Base-by-base conservation (phyloP, 2,797 vertebrate species). In the Lacerta bilineata region DNA sequence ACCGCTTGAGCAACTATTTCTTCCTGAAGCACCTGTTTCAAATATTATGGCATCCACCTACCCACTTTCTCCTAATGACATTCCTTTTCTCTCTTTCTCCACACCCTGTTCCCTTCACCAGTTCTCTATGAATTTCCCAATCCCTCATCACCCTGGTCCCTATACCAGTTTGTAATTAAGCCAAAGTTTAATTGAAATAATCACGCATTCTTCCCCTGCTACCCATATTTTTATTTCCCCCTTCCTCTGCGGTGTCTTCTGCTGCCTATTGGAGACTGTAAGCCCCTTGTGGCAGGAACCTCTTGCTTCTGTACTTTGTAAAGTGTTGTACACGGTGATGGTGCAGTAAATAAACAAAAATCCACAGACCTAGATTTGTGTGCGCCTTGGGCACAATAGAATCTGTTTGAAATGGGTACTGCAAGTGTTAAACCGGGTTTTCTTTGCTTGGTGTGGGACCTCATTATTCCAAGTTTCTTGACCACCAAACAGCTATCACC, bases 401-500 rank as follows among this genome's bases (percentile, higher is more conserved):
- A 59, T 55, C 43, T 82, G n/a, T 25, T 2, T 8, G 1, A 9
- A 20, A 2, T 0, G 2, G 11, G 75, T 5, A 4, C 50, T 76
- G 11, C 25, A 83, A 55, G 15, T 68, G 85, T 92, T 85, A 27
- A 68, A 23, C 76, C 88, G 72, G 46, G 64, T 87, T 96, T 87
- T 66, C 80, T 88, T 91, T 91, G 86, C 83, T 81, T 77, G 75
- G 39, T 0, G 11, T 0, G 55, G 83, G 87, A 88, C 94, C 93
- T 93, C 90, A 94, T 95, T 92, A 93, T 87, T 90, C 87, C 55
- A 27, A 84, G 3, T 89, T 79, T 71, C 69, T 74, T 78, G 89
- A 90, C 88, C 92, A 94, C 80, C 93, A 91, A 93, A 90, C 90
- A 83, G 87, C 94, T 93, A 96, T 95, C 89, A 79, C 89, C 91